Conservation (phyloP, 1,140 invertebrate species). For the Lerema accius region DNA sequence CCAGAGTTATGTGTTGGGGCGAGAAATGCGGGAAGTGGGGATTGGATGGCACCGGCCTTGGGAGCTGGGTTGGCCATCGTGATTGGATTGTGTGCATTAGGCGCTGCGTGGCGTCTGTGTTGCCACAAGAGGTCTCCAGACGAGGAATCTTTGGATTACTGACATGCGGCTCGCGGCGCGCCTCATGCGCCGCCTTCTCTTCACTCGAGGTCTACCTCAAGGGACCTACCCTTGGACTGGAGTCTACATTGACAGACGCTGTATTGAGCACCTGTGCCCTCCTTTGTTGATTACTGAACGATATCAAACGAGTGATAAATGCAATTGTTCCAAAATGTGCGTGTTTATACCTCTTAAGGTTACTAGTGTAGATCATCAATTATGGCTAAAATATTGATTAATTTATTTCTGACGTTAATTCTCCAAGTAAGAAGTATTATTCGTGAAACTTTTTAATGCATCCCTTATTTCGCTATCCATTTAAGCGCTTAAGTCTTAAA, state of each 20-base stretch:
- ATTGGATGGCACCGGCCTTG: conserved; percentile 74
- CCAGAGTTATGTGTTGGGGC: conserved; percentile 85
- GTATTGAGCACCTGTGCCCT: conserved; percentile 69
- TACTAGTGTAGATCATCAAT: neutral
- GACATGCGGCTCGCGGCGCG: conserved; percentile 80
- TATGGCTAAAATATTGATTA: neutral
- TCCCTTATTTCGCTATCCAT: conserved; percentile 11
- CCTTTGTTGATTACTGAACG: conserved; percentile 51
- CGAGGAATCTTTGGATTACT: conserved; percentile 79
- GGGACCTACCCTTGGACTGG: conserved; percentile 77
- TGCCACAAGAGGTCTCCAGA: conserved; percentile 80
- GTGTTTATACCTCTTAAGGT: neutral
- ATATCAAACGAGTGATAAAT: conserved; percentile 2
- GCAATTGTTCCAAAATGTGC: conserved; percentile 4
- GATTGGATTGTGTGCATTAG: conserved; percentile 68
- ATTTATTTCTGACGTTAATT: neutral
- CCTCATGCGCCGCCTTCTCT: conserved; percentile 71
- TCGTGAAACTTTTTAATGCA: conserved; percentile 5
- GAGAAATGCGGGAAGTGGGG: conserved; percentile 55
- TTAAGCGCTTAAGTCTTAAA: conserved; percentile 21
- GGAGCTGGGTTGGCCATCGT: conserved; percentile 70
- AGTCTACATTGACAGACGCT: conserved; percentile 81
- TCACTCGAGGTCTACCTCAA: conserved; percentile 68
- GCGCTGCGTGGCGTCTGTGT: conserved; percentile 76
- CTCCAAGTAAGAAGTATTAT: conserved; percentile 7